Percentiles rank a stretch among this genome's conserved stretches.
These are phyloP conservation scores for Chrysemys picta DNA, from an alignment of 2,113 vertebrate species.

Conservation along the genomic window DNA sequence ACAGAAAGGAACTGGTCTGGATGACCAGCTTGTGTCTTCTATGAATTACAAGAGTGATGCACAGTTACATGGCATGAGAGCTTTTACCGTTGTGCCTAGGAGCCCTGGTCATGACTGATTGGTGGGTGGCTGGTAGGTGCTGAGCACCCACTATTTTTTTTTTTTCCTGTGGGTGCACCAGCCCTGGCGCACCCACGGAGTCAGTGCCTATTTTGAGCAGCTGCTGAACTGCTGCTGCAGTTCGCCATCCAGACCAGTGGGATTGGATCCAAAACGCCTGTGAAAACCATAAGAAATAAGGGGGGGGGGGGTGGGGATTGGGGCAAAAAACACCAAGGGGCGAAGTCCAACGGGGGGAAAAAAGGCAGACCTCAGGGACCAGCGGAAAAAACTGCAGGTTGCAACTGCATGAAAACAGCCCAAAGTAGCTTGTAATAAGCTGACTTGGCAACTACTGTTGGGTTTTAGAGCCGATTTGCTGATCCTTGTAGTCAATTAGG, in stretches of 20 bases:
- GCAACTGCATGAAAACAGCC: neutral
- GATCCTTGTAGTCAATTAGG: neutral
- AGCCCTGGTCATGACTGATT: neutral
- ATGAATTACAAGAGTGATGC: neutral
- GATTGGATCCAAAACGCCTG: too few relatives aligned
- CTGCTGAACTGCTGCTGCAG: neutral
- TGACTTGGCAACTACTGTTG: too few relatives aligned
- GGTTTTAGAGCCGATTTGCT: neutral
- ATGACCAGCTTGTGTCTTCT: neutral
- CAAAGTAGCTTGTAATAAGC: too few relatives aligned
- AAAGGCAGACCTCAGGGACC: too few relatives aligned
- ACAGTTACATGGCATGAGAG: too few relatives aligned
- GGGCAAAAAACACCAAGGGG: neutral
- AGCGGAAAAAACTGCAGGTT: neutral
- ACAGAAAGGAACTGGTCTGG: neutral
- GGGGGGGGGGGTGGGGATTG: neutral
- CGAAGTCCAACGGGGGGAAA: neutral
- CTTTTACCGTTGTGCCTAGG: neutral
- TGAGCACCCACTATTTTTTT: too few relatives aligned
- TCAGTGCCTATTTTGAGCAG: neutral
- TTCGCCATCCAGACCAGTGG: neutral
- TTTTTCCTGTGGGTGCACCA: too few relatives aligned
- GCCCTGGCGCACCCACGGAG: neutral
- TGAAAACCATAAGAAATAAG: too few relatives aligned
- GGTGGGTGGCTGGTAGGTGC: too few relatives aligned